Evolutionary conservation across 1,140 invertebrate genomes (phyloP).

Genomic region (Cyclargus thomasi): DNA sequence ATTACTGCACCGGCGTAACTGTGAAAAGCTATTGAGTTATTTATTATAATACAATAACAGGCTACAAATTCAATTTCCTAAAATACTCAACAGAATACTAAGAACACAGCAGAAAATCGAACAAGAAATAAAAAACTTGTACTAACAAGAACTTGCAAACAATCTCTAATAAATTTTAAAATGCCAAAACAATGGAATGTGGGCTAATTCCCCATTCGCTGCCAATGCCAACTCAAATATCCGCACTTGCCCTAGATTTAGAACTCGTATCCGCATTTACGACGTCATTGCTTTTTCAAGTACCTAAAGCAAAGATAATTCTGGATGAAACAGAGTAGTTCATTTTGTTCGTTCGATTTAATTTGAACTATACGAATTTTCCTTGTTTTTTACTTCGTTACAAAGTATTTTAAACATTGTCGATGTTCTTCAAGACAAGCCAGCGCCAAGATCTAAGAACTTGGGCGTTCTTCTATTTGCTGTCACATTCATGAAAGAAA

Average conservation of each 20-base stretch:
- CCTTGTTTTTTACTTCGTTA: too few relatives aligned
- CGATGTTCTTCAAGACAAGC: too few relatives aligned
- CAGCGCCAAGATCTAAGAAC: too few relatives aligned
- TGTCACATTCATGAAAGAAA: too few relatives aligned
- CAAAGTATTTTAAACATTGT: too few relatives aligned
- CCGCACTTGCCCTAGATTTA: conserved; percentile 13
- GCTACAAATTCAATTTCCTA: too few relatives aligned
- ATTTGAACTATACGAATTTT: background rate
- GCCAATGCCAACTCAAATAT: conserved; percentile 10
- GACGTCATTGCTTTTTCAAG: conserved; percentile 13
- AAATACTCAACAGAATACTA: too few relatives aligned
- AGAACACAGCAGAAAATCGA: too few relatives aligned
- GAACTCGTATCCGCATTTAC: conserved; percentile 8
- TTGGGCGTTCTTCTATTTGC: too few relatives aligned
- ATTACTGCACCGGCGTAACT: too few relatives aligned
- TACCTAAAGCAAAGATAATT: conserved; percentile 9
- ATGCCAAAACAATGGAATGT: background rate
- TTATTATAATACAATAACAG: too few relatives aligned
- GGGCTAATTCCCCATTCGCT: background rate
- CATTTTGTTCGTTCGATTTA: background rate
- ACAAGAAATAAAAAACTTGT: background rate
- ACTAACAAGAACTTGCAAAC: background rate
- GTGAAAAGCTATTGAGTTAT: too few relatives aligned
- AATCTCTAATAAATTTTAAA: background rate
- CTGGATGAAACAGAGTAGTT: background rate